Evolutionary conservation across 2,888 invertebrate species (phyloP).

Genomic region (Camponotus fellah): DNA sequence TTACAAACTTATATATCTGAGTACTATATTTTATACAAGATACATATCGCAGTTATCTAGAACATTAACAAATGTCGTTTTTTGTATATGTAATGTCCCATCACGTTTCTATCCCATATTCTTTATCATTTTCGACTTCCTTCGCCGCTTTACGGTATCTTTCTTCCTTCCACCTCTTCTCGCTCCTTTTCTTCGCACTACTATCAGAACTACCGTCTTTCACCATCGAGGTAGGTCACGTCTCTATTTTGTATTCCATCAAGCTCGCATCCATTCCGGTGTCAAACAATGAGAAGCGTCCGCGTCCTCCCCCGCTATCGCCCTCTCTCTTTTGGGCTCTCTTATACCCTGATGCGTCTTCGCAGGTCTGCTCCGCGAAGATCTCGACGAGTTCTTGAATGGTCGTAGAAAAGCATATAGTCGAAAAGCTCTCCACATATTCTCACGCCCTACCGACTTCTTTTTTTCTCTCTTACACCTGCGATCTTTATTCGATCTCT

Average conservation of each 20-base stretch:
- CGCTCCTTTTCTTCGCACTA: conserved; percentile 49
- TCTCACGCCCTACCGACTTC: not conserved
- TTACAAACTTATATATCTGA: conserved; percentile 9
- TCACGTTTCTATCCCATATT: conserved; percentile 19
- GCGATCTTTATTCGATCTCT: conserved; percentile 17
- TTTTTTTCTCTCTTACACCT: not conserved
- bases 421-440: conserved; percentile 63
- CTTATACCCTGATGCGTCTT: conserved; percentile 34
- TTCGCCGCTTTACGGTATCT: conserved; percentile 11
- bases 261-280: conserved; percentile 68
- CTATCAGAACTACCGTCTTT: conserved; percentile 37
- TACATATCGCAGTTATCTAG: not conserved
- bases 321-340: conserved; percentile 39
- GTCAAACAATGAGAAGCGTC: conserved; percentile 69
- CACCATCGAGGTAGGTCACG: conserved; percentile 67
- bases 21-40: conserved; percentile 17
- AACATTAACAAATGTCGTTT: conserved; percentile 46
- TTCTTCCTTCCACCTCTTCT: conserved; percentile 34
- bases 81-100: not conserved
- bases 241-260: conserved; percentile 76
- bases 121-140: conserved; percentile 23
- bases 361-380: conserved; percentile 32
- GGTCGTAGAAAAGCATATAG: conserved; percentile 65
- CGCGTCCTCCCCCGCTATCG: conserved; percentile 27
- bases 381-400: conserved; percentile 56